phyloP scores from a whole-genome alignment of 2,113 vertebrate genomes.

The Xerus inauris region DNA sequence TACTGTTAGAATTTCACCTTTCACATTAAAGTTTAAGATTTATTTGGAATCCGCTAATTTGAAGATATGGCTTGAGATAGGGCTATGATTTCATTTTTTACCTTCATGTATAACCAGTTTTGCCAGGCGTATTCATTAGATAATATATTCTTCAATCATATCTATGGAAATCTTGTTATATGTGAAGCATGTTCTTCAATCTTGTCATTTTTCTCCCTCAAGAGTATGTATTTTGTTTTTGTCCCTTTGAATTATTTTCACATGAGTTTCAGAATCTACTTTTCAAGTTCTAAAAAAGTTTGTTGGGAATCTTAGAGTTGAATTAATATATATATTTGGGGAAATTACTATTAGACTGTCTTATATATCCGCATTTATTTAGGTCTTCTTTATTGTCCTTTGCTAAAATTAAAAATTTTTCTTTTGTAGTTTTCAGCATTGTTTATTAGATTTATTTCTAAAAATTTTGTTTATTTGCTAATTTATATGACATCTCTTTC shows the following conservation, averaged over 20 bases:
- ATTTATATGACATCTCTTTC: not conserved
- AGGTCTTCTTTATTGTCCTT: not conserved
- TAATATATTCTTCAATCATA: not conserved
- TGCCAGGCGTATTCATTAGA: not conserved
- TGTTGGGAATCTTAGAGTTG: not conserved
- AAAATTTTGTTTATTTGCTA: not conserved
- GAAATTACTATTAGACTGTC: not conserved
- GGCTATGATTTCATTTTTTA: not conserved
- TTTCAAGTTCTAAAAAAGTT: not conserved
- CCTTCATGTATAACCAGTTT: not conserved
- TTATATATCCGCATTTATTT: not conserved
- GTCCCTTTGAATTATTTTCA: constrained; percentile 42
- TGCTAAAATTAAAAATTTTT: not conserved
- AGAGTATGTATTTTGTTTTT: not conserved
- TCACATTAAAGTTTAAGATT: not conserved
- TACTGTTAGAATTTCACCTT: not conserved
- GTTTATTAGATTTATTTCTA: not conserved
- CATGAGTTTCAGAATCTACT: not conserved
- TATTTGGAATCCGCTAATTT: not conserved
- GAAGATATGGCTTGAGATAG: not conserved
- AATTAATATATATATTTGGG: not conserved
- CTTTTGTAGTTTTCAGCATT: not conserved
- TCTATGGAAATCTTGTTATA: not conserved
- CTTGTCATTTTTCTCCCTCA: not conserved
- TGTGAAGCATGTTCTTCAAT: not conserved